Conservation (phyloP, 2,797 vertebrate genomes). For the Enteromius afrohamiltoni region DNA sequence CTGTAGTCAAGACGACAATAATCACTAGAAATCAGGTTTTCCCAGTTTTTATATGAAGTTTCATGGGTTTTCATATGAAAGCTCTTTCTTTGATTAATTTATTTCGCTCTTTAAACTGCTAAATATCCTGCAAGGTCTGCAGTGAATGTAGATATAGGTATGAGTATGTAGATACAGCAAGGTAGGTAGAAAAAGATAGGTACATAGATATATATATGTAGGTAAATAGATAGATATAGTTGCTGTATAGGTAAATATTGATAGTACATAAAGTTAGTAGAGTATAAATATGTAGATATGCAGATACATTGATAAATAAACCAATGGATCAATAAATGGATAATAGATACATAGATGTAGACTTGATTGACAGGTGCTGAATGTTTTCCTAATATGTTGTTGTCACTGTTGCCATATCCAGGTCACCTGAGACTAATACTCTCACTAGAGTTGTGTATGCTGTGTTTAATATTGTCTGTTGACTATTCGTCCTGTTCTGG, state of each 20-base stretch:
- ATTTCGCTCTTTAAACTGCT: neutral
- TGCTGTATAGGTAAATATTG: neutral
- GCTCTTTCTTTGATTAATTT: no score
- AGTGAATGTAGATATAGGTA: no score
- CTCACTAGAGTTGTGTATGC: neutral
- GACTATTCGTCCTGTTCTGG: neutral
- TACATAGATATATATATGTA: neutral
- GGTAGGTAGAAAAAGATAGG: neutral
- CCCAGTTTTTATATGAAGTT: no score
- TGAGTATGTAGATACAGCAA: neutral
- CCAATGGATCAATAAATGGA: neutral
- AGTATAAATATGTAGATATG: neutral
- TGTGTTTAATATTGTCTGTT: slow-evolving; percentile 12
- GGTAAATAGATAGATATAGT: neutral
- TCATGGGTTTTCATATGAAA: no score
- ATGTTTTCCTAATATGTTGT: neutral
- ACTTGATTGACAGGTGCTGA: neutral
- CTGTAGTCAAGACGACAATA: no score
- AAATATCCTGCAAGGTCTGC: no score
- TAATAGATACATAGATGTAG: neutral
- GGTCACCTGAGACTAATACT: neutral
- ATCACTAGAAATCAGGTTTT: no score
- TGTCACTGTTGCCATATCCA: neutral
- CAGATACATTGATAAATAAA: neutral
- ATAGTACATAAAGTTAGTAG: neutral